These are phyloP conservation scores for Lepisosteus oculatus DNA, from an alignment of 2,113 vertebrate genomes.

Conservation along the genomic window DNA sequence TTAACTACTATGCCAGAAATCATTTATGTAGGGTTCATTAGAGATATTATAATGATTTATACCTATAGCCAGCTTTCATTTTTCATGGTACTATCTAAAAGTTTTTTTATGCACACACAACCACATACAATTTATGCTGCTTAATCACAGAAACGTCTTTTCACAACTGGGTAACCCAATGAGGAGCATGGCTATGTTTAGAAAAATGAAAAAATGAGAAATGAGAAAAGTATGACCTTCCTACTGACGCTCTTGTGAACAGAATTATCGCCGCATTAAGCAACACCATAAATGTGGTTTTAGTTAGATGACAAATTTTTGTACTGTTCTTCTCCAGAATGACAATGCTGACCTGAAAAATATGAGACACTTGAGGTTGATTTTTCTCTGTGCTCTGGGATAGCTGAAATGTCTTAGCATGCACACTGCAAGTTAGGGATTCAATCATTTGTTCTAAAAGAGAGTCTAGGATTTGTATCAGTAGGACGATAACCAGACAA, in stretches of 20 bases:
- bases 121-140: background rate
- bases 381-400: too few species aligned
- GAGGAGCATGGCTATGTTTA: background rate
- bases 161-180: background rate
- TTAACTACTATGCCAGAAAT: background rate
- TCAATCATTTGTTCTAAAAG: too few species aligned
- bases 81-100: background rate
- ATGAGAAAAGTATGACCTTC: background rate
- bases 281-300: too few species aligned
- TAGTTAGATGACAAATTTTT: background rate
- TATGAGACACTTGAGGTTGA: too few species aligned
- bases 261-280: background rate
- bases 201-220: background rate
- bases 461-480: too few species aligned
- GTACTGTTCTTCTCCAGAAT: too few species aligned
- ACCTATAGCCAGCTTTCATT: conserved; percentile 3
- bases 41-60: conserved; percentile 2
- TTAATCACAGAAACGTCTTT: background rate
- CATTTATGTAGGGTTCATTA: background rate
- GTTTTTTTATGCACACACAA: background rate
- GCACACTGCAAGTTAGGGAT: too few species aligned
- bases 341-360: too few species aligned
- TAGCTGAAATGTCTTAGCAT: too few species aligned
- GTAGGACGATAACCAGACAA: too few species aligned
- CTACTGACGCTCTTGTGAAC: background rate